Base-by-base conservation (phyloP, 2,113 vertebrate genomes). In the Alouatta palliata region DNA sequence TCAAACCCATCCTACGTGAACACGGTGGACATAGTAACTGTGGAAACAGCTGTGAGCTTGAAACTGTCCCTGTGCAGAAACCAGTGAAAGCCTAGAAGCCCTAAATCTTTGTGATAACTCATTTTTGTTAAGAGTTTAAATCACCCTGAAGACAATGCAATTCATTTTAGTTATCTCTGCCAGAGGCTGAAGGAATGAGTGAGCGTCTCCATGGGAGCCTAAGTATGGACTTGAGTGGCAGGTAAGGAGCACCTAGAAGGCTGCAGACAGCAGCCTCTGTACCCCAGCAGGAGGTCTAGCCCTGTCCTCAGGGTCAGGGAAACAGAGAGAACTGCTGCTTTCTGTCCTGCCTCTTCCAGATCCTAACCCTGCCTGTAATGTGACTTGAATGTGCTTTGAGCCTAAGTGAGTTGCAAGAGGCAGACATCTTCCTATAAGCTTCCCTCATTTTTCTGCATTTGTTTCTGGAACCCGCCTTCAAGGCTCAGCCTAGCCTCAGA, bases 11-110 rank as follows among this genome's bases (percentile, higher is more conserved):
- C 81, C 64, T 90, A 52, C 21, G 0, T 52, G 43, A 73, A 37
- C 3, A 0, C 14, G 17, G 32, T 23, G 45, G 66, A 35, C 30
- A 54, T 1, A 64, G 68, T 79, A 66, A 56, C 79, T 81, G 3
- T 45, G 70, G 23, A 90, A 76, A 94, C 85, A 97, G 76, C 87
- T 85, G 45, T 45, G 13, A 40, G n/a, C 79, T 86, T 71, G 23
- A 88, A 75, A 64, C 40, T 43, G 76, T 23, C 32, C 70, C 84
- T 92, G 37, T 35, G 10, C 47, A 85, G 64, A 90, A 92, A 70
- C 64, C 43, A 35, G 10, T 16, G 76, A 47, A 82, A 91, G 21
- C 35, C 43, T 21, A 40, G 54, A 56, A 77, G 16, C 16, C 70
- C 13, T 43, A 30, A n/a, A 47, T 21, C 77, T 96, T 43, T 9